phyloP scores from a whole-genome alignment of 2,888 invertebrate species.

The Mythimna ferrago region DNA sequence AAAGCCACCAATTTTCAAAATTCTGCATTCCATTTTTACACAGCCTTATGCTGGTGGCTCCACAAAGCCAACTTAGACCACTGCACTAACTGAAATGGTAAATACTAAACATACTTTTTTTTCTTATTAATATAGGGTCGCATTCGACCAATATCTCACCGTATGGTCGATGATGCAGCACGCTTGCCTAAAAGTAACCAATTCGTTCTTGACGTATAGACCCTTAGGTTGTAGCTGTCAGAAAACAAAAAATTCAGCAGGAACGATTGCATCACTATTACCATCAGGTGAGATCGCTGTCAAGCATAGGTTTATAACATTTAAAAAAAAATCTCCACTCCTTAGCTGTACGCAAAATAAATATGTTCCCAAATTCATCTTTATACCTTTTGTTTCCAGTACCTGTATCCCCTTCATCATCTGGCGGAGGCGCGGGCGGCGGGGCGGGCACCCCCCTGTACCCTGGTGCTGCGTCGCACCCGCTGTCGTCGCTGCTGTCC shows the following conservation, averaged over 20 bases:
- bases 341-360: too few species aligned
- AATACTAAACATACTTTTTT: too few species aligned
- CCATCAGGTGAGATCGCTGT: too few species aligned
- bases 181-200: too few species aligned
- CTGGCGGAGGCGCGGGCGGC: constrained; percentile 85
- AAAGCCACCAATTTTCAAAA: background rate
- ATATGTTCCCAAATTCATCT: constrained; percentile 7
- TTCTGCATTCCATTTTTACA: background rate
- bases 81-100: background rate
- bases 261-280: too few species aligned
- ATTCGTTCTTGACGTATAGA: too few species aligned
- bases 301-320: too few species aligned
- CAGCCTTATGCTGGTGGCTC: background rate
- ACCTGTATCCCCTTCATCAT: constrained; percentile 90
- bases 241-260: too few species aligned
- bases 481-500: constrained; percentile 93
- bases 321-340: too few species aligned
- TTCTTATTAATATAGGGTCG: too few species aligned
- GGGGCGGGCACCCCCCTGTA: constrained; percentile 87
- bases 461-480: constrained; percentile 89
- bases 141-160: background rate
- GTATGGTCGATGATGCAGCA: too few species aligned
- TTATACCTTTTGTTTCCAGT: constrained; percentile 82
- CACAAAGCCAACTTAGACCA: background rate
- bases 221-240: too few species aligned